Base-by-base conservation (phyloP, 2,888 invertebrate genomes). In the Pyrrhia umbra region DNA sequence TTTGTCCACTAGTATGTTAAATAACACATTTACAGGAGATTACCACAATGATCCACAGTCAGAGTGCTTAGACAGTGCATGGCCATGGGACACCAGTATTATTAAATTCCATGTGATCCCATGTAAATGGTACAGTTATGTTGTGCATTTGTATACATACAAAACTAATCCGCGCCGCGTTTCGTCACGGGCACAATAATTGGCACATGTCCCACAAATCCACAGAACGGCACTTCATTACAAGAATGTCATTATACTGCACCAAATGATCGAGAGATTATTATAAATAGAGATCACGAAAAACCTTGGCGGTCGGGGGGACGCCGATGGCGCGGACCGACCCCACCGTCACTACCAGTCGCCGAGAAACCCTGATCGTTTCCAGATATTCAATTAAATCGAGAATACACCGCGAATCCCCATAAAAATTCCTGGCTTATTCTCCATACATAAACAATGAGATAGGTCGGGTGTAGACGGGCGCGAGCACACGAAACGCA, bases 381-480 rank as follows among this genome's bases (percentile, higher is more conserved):
- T 75, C 86, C 85, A 89, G 85, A 90, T 87, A 88, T 88, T 89
- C 83, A 89, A 88, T 88, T 88, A 91, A 83, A 90, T 87, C 82
- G 79, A 88, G 85, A 89, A 86, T 87, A 89, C 86, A 87, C 84
- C 80, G 82, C 85, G 80, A 87, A 89, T 90, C 84, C 90, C 89
- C 88, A 91, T 91, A 92, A 94, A 94, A 94, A 92, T 90, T 93
- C 93, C 91, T 90, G 90, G 90, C 88, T 91, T 91, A 92, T 89
- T 92, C 91, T 92, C 94, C 93, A 94, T 95, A 95, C 95, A 95
- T 95, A 95, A 95, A 95, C 95, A 95, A 95, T 95, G 95, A 95
- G 94, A 92, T 91, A 89, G 91, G 89, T 90, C 93, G 93, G 93
- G 93, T 93, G 94, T 92, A 90, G 92, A 93, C 92, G 87, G 90